Conservation (phyloP, 2,113 vertebrate genomes). For the Solea solea region DNA sequence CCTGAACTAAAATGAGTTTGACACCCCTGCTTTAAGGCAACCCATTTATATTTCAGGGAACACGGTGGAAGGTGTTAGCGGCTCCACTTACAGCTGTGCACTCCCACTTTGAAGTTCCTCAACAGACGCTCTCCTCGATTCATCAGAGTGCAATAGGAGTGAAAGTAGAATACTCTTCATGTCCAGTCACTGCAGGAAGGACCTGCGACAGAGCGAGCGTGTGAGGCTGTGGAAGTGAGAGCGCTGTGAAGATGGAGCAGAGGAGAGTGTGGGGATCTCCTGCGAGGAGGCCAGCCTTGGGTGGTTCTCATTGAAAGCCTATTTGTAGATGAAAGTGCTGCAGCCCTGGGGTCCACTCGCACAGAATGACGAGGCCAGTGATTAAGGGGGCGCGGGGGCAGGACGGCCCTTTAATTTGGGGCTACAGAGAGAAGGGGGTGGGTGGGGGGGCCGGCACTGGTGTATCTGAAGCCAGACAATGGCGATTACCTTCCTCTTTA, state of each 20-base stretch:
- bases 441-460: slow-evolving; percentile 65
- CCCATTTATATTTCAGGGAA: slow-evolving; percentile 4
- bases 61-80: slow-evolving; percentile 29
- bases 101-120: slow-evolving; percentile 71
- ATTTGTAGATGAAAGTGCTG: slow-evolving; percentile 84
- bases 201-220: slow-evolving; percentile 35
- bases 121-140: slow-evolving; percentile 55
- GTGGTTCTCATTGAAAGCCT: slow-evolving; percentile 77
- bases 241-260: slow-evolving; percentile 39
- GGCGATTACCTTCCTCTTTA: slow-evolving; percentile 99
- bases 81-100: slow-evolving; percentile 41
- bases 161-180: slow-evolving; percentile 61
- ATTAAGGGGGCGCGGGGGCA: slow-evolving; percentile 86
- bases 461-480: slow-evolving; percentile 91
- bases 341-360: slow-evolving; percentile 82
- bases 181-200: slow-evolving; percentile 58
- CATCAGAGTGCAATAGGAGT: slow-evolving; percentile 64
- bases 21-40: not conserved
- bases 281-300: slow-evolving; percentile 66
- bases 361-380: slow-evolving; percentile 82
- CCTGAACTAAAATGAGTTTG: no score
- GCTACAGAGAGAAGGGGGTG: slow-evolving; percentile 60
- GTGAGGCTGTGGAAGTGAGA: slow-evolving; percentile 55
- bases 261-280: slow-evolving; percentile 62
- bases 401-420: slow-evolving; percentile 86